Conservation (phyloP, 2,113 vertebrate genomes). For the Vombatus ursinus region DNA sequence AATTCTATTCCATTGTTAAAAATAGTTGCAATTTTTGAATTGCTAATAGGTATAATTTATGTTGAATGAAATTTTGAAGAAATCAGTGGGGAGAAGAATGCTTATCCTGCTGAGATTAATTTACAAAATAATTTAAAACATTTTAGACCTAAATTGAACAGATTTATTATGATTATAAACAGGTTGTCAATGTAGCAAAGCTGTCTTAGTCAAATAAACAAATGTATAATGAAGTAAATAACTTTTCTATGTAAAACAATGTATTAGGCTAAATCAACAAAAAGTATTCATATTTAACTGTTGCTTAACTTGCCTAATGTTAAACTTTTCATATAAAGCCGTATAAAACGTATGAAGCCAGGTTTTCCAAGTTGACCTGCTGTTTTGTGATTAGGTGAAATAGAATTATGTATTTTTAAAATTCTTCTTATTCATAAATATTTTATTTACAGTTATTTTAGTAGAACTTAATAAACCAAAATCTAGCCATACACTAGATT, state of each 20-base stretch:
- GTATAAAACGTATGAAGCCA: background rate
- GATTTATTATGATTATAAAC: constrained; percentile 69
- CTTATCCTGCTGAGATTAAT: constrained; percentile 79
- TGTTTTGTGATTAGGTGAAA: constrained; percentile 30
- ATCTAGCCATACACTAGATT: background rate
- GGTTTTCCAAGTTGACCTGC: background rate
- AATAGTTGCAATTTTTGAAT: constrained; percentile 77
- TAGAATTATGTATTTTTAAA: background rate
- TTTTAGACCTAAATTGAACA: constrained; percentile 71
- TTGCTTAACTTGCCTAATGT: constrained; percentile 20
- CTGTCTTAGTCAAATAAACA: constrained; percentile 19
- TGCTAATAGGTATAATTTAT: constrained; percentile 81
- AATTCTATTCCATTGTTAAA: constrained; percentile 75
- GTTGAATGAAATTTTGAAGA: constrained; percentile 78
- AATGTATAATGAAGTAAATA: constrained; percentile 30
- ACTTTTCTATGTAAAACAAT: background rate
- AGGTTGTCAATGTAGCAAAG: constrained; percentile 37
- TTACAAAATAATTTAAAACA: constrained; percentile 80
- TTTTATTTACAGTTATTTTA: constrained; percentile 39
- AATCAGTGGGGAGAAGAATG: constrained; percentile 71
- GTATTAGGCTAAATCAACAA: background rate
- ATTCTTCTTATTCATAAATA: constrained; percentile 10
- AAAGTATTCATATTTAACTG: constrained; percentile 10
- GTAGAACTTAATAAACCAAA: constrained; percentile 20
- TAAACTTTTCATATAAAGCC: constrained; percentile 3